Base-by-base conservation (phyloP, 2,888 invertebrate species). In the Eupeodes luniger region DNA sequence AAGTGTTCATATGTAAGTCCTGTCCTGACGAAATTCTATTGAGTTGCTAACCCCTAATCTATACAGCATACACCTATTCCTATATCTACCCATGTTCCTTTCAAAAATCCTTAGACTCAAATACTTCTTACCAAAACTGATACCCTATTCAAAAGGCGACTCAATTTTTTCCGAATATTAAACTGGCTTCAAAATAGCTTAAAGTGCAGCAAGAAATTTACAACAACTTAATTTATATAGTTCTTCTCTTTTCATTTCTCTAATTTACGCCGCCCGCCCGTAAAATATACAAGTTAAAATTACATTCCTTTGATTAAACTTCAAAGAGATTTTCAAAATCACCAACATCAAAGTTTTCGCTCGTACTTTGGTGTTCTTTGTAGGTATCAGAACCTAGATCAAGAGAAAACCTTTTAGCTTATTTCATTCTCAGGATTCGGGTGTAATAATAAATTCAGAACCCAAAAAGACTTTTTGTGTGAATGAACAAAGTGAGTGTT, bases 141-240 rank as follows among this genome's bases (percentile, higher is more conserved):
- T 75, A 7, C 70, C 88, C 88, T 81, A 70, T 75, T 81, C 67
- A 12, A 75, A 59, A 47, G 51, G 53, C 69, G 78, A 85, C 88
- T 85, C 85, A 75, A 85, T 81, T 88, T 88, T 88, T 81, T 78
- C 85, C 81, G 85, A 80, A 83, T 77, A 74, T 66, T 57, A 27
- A 78, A 70, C 16, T 40, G 44, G 75, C 75, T 40, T 62, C 59
- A 44, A 55, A n/a, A 75, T 51, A 19, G 40, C 36, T 62, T 64
- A 9, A 34, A 49, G 49, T 12, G 1, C 7, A 2, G 5, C 11
- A 10, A 47, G 10, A 9, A 5, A 55, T 57, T 34, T 36, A n/a
- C 53, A 61, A 14, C 11, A 19, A 19, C 19, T 19, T 2, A 19
- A 19, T 19, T 1, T 19, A 19, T 19, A 19, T 19, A 19, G 27